phyloP scores from a whole-genome alignment of 1,140 invertebrate species.

The Macrostomum lignano region DNA sequence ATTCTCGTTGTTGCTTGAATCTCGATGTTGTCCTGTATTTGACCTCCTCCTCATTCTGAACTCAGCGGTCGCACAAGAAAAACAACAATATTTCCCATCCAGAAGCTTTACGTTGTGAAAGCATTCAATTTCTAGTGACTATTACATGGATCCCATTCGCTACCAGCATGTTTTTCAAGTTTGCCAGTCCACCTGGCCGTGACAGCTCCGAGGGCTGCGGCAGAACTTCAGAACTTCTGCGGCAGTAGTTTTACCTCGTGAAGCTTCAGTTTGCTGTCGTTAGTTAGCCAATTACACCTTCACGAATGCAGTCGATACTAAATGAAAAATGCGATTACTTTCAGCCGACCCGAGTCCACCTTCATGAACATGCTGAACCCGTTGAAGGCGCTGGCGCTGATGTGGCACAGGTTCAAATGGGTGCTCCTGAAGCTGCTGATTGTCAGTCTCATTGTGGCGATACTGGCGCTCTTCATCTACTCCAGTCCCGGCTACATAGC shows the following conservation, averaged over 20 bases:
- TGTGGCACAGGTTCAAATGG: slow-evolving; percentile 77
- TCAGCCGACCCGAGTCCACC: slow-evolving; percentile 56
- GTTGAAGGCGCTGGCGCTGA: slow-evolving; percentile 54
- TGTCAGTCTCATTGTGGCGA: slow-evolving; percentile 34
- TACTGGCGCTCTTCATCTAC: slow-evolving; percentile 45
- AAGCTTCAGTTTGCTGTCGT: not conserved
- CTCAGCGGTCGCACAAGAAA: too few species aligned
- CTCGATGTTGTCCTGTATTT: too few species aligned
- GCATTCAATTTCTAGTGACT: too few species aligned
- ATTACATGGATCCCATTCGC: too few species aligned
- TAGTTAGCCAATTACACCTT: not conserved
- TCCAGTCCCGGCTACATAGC: slow-evolving; percentile 56
- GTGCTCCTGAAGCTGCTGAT: slow-evolving; percentile 44
- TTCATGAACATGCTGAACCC: slow-evolving; percentile 77
- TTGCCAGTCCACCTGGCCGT: too few species aligned
- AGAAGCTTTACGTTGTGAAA: too few species aligned
- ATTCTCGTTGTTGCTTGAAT: too few species aligned
- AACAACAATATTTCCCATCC: too few species aligned
- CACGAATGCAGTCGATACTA: not conserved
- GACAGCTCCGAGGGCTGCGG: not conserved
- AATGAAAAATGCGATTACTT: slow-evolving; percentile 13
- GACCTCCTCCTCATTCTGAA: too few species aligned
- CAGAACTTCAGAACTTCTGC: not conserved
- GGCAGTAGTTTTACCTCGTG: not conserved
- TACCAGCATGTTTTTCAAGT: too few species aligned